Evolutionary conservation across 2,888 invertebrate species (phyloP), one percentile per base, ranked within the genome.

Genomic region (Drosophila seclusa): DNA sequence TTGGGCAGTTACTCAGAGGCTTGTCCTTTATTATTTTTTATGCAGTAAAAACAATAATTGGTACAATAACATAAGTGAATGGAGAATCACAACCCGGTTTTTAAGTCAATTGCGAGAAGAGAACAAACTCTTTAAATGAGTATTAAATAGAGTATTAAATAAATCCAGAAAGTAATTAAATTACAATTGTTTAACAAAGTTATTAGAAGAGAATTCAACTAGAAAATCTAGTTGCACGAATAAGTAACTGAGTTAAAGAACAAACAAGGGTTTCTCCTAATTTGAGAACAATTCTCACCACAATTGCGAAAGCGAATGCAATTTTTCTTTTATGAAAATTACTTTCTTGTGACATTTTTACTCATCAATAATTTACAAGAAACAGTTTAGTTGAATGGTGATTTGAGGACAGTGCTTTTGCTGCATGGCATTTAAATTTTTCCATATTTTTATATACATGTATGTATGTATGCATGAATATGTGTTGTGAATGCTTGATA

Each of bases 21-120:
- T 58, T 66, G 65, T 65, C 50, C 48, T 62, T 63, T 54, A 68
- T 57, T 68, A 53, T 59, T 71, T 65, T 66, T 79, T 52, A 31
- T 65, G 58, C 64, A 80, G 66, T 77, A 65, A 77, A 78, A 81
- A 76, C 76, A 81, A 83, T 78, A 82, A 78, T 63, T 71, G 76
- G 49, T 62, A 53, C 52, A 38, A 74, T 68, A 57, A 42, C 42
- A 57, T 31, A 73, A 68, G 53, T 64, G 49, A 68, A 61, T 73
- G 36, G 24, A 24, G 34, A 38, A 45, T 21, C 21, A 55, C 31
- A 18, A 55, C 36, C 64, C 53, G 34, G 59, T 42, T 76, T 73
- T 73, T 68, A 72, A 76, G 69, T 70, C 80, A 68, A 73, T 49
- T 75, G 66, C 38, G 63, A 53, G 55, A 10, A 10, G 10, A 10